phyloP scores from a whole-genome alignment of 2,113 vertebrate genomes.

The Pagrus major region DNA sequence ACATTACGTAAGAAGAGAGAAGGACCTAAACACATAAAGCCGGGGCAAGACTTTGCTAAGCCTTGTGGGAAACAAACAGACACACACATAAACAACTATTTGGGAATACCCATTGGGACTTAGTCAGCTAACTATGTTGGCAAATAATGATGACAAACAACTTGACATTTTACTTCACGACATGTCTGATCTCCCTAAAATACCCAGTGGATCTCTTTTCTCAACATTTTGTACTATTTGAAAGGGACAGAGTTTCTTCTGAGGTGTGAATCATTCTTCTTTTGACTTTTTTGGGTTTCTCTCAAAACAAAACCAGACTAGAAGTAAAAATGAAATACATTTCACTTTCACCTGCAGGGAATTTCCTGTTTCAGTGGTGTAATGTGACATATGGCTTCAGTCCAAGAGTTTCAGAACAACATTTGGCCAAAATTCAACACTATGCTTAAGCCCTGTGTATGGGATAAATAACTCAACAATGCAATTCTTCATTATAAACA shows the following conservation, averaged over 20 bases:
- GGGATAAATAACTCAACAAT: background rate
- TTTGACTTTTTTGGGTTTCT: background rate
- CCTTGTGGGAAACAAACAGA: slow-evolving; percentile 53
- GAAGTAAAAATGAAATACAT: background rate
- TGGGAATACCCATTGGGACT: slow-evolving; percentile 32
- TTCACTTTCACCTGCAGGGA: background rate
- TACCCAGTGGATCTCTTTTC: background rate
- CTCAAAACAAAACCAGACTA: background rate
- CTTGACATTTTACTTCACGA: slow-evolving; percentile 24
- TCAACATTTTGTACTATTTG: slow-evolving; percentile 18
- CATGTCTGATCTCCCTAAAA: slow-evolving; percentile 12
- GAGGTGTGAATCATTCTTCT: background rate
- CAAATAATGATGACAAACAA: slow-evolving; percentile 20
- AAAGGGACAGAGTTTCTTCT: background rate
- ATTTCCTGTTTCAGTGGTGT: background rate
- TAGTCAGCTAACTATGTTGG: background rate
- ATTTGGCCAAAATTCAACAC: background rate
- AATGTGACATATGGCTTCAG: background rate
- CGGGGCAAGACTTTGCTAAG: slow-evolving; percentile 34
- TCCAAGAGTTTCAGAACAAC: background rate
- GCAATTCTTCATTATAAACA: background rate
- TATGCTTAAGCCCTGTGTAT: background rate
- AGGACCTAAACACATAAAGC: slow-evolving; percentile 19
- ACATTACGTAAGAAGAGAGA: slow-evolving; percentile 51
- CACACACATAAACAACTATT: slow-evolving; percentile 28